A percentile compares a stretch with the other conserved stretches of the same genome.
Evolutionary conservation across 2,888 invertebrate species (phyloP).

Genomic region (Spialia ferax): DNA sequence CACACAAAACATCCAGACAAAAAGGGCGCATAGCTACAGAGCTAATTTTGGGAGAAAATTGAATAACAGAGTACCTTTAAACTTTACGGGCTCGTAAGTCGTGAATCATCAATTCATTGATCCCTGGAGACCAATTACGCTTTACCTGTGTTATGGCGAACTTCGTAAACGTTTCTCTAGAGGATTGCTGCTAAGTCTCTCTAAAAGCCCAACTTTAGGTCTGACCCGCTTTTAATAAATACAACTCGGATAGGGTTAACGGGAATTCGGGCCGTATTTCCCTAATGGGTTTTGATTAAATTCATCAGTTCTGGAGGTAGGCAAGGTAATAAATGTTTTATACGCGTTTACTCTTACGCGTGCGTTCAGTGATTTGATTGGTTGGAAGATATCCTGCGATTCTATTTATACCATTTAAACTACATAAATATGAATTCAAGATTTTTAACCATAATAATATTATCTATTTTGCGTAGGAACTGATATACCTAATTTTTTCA

Average conservation of each 20-base stretch:
- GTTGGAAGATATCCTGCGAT: too few species aligned
- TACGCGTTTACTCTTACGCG: too few species aligned
- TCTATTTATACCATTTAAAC: too few species aligned
- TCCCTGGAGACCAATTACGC: constrained; percentile 42
- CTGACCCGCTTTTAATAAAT: constrained; percentile 35
- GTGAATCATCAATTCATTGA: constrained; percentile 41
- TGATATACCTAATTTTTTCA: background rate
- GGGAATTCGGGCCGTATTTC: background rate
- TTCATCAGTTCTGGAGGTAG: background rate
- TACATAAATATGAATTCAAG: too few species aligned
- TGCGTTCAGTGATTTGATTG: too few species aligned
- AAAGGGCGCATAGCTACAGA: background rate
- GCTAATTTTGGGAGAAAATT: constrained; percentile 24
- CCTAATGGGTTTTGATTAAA: background rate
- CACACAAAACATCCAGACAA: background rate
- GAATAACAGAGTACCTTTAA: constrained; percentile 30
- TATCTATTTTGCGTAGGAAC: background rate
- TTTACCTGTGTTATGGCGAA: constrained; percentile 40
- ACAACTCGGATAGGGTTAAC: constrained; percentile 21
- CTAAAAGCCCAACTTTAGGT: constrained; percentile 35
- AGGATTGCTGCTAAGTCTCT: constrained; percentile 30
- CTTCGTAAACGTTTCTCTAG: constrained; percentile 40
- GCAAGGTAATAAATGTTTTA: too few species aligned
- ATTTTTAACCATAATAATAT: too few species aligned
- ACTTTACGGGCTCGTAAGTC: constrained; percentile 26